Evolutionary conservation across 2,113 vertebrate genomes (phyloP).

Genomic region (Alexandromys fortis): DNA sequence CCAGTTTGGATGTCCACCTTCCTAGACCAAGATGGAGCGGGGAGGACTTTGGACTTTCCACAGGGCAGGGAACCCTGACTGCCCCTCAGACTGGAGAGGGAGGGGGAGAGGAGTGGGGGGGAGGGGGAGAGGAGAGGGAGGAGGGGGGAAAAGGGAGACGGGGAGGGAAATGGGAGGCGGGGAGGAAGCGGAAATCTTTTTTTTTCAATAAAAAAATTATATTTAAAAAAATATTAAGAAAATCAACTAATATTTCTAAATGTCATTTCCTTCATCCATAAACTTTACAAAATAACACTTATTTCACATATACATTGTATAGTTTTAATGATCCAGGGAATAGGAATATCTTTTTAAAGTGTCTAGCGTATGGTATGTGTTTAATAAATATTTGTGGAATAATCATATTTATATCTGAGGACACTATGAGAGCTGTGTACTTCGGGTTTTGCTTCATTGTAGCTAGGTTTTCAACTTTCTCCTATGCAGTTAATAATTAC

Average conservation of each 20-base stretch:
- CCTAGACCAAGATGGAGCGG: no score
- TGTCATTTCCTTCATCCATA: background rate
- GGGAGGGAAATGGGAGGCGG: no score
- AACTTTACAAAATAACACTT: background rate
- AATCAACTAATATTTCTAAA: conserved; percentile 12
- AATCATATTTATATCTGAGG: background rate
- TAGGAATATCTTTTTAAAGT: background rate
- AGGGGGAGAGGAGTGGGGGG: no score
- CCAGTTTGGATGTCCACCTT: no score
- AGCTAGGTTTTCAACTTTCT: background rate
- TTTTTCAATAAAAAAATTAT: no score
- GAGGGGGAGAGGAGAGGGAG: no score
- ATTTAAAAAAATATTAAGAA: background rate
- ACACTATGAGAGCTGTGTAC: background rate
- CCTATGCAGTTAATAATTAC: background rate
- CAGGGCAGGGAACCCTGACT: no score
- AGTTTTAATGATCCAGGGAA: background rate
- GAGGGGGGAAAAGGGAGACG: no score
- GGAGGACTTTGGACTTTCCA: no score
- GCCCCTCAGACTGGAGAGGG: no score
- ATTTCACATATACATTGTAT: background rate
- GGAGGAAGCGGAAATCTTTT: no score
- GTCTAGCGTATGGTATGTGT: background rate
- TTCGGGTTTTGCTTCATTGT: background rate
- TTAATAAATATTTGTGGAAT: conserved; percentile 39